Evolutionary conservation across 2,888 invertebrate genomes (phyloP).

Genomic region (Heliconius ismenius): DNA sequence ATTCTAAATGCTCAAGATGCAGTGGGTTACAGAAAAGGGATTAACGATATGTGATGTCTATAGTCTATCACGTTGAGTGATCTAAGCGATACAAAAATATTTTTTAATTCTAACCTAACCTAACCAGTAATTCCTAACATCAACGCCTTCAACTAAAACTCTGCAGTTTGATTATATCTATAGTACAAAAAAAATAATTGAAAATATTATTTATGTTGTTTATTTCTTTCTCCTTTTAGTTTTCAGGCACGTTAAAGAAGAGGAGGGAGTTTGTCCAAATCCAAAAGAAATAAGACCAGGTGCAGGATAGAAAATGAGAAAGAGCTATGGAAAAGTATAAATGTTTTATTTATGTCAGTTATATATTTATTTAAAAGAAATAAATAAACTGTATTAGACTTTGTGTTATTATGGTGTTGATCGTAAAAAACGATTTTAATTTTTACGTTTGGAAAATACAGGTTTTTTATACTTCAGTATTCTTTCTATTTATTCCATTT

Average conservation of each 20-base stretch:
- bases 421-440: not conserved
- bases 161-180: too few species aligned
- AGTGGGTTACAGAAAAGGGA: too few species aligned
- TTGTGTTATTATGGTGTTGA: not conserved
- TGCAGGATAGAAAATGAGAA: conserved; percentile 50
- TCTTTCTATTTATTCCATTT: not conserved
- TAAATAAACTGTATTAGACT: not conserved
- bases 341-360: not conserved
- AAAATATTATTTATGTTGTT: too few species aligned
- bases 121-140: too few species aligned
- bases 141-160: too few species aligned
- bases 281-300: conserved; percentile 56
- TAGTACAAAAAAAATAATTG: too few species aligned
- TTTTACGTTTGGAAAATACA: not conserved
- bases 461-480: not conserved
- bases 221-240: conserved; percentile 52
- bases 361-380: not conserved
- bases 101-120: too few species aligned
- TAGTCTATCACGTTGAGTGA: too few species aligned
- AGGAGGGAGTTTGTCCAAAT: conserved; percentile 69
- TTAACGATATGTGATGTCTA: too few species aligned
- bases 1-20: too few species aligned
- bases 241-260: conserved; percentile 74
- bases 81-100: too few species aligned
- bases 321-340: not conserved